Conservation (phyloP, 2,888 invertebrate species). For the Pecten maximus region DNA sequence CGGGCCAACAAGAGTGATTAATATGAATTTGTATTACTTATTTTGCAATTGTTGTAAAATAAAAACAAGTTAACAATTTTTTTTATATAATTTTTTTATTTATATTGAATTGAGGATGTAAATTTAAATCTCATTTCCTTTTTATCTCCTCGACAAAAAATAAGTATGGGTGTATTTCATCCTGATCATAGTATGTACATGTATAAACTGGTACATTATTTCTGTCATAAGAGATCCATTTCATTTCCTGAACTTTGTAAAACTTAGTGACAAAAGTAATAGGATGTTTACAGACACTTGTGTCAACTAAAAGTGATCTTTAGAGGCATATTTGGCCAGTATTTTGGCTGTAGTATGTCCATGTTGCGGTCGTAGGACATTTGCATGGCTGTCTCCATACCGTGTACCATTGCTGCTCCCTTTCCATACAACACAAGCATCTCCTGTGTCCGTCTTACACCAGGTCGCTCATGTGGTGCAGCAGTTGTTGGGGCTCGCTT, state of each 20-base stretch:
- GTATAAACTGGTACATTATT: too few relatives aligned
- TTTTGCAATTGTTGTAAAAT: too few relatives aligned
- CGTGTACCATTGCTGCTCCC: constrained; percentile 87
- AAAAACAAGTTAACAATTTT: too few relatives aligned
- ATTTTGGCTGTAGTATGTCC: constrained; percentile 86
- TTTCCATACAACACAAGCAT: constrained; percentile 86
- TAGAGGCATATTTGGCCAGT: constrained; percentile 90
- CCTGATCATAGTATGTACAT: too few relatives aligned
- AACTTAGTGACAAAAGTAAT: neutral
- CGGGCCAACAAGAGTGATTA: too few relatives aligned
- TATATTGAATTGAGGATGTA: too few relatives aligned
- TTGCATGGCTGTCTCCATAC: constrained; percentile 89
- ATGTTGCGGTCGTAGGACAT: constrained; percentile 87
- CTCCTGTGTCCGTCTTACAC: constrained; percentile 75
- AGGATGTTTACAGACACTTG: neutral
- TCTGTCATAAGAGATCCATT: neutral
- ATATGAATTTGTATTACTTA: too few relatives aligned
- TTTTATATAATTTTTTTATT: too few relatives aligned
- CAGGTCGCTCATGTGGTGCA: constrained; percentile 79
- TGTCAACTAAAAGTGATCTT: constrained; percentile 79
- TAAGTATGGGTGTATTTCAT: too few relatives aligned
- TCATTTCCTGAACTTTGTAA: neutral
- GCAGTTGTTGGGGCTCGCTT: constrained; percentile 62
- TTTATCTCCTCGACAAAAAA: too few relatives aligned
- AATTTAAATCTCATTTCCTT: too few relatives aligned